Evolutionary conservation across 2,113 vertebrate genomes (phyloP), one percentile per base, ranked within the genome.

Genomic region (Carassius auratus): DNA sequence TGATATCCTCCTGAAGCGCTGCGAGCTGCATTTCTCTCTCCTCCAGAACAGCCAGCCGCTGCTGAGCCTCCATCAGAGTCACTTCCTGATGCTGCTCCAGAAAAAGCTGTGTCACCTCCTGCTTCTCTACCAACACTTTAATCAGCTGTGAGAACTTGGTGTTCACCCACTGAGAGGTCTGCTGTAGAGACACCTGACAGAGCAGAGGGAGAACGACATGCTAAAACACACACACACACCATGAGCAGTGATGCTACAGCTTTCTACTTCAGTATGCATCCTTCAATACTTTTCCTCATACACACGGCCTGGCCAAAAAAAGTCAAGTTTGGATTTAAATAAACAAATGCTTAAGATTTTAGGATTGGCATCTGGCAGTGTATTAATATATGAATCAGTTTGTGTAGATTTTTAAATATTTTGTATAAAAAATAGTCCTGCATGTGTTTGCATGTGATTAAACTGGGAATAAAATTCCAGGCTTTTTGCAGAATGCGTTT

Each of bases 111-210:
- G 86, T 94, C 21, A 73, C 68, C 42, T 81, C 30, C 88, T 91
- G 94, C 76, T 87, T 94, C 76, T 93, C 91, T 5, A 90, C 90
- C 91, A 99, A 90, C 10, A 92, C 89, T 85, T 95, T 93, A 4
- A 90, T 89, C 91, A 99, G 92, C 79, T 87, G 50, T 33, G 85
- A 62, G 84, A 96, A 96, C 90, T 97, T 98, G 38, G 50, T 59
- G 5, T 86, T 90, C 68, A 97, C 90, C 82, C 87, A 90, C 0
- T 83, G 89, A 74, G 92, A 93, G 1, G 95, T 91, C 80, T 90
- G 89, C 84, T 95, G 84, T 0, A 96, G 93, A 0, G 93, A 95
- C n/a, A 92, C 94, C 98, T 99, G 92, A 13, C 3, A 45, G 33
- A 85, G 21, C 0, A 48, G 19, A 88, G 36, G 8, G 36, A 10